Conservation (phyloP, 2,888 invertebrate species). For the Drosophila seclusa region DNA sequence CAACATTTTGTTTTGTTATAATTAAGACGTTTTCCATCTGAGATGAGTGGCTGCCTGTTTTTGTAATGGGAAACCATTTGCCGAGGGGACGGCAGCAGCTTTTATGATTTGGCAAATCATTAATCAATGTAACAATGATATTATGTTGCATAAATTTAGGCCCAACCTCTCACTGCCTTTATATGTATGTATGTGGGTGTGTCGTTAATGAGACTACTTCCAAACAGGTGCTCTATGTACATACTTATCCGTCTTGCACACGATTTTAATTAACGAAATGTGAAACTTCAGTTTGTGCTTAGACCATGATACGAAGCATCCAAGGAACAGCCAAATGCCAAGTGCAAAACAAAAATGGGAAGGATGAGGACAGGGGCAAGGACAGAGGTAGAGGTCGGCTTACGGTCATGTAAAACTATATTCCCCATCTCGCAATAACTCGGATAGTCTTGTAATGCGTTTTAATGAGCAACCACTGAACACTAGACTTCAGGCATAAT, state of each 20-base stretch:
- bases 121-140: constrained; percentile 81
- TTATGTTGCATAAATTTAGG: constrained; percentile 75
- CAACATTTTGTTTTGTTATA: constrained; percentile 73
- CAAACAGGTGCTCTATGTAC: constrained; percentile 66
- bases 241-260: constrained; percentile 57
- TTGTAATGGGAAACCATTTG: constrained; percentile 72
- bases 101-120: constrained; percentile 80
- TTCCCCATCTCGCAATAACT: constrained; percentile 5
- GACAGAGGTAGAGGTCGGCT: neutral
- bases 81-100: constrained; percentile 33
- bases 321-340: constrained; percentile 2
- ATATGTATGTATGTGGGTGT: constrained; percentile 19
- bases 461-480: constrained; percentile 52
- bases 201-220: constrained; percentile 66
- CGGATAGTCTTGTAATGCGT: constrained; percentile 35
- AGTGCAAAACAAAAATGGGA: neutral
- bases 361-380: neutral
- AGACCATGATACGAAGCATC: constrained; percentile 47
- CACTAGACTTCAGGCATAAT: constrained; percentile 26
- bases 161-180: constrained; percentile 2
- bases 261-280: constrained; percentile 80
- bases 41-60: constrained; percentile 66
- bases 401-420: constrained; percentile 43
- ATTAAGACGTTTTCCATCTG: constrained; percentile 63
- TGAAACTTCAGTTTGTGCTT: constrained; percentile 64